Evolutionary conservation across 2,888 invertebrate species (phyloP).

Genomic region (Atrina japonica): DNA sequence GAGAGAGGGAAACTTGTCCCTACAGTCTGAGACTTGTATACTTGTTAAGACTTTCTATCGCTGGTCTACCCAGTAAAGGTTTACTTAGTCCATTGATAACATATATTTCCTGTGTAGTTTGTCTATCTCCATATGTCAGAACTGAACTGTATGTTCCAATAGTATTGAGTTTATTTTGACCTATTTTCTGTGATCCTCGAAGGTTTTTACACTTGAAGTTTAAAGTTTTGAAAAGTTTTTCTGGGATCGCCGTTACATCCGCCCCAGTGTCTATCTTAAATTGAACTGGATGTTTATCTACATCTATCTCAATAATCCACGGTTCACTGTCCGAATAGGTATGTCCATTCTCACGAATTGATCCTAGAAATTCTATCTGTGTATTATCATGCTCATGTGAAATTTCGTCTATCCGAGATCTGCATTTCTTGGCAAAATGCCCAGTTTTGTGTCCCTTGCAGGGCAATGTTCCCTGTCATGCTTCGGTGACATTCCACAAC

Average conservation of each 20-base stretch:
- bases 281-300: slow-evolving; percentile 22
- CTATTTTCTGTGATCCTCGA: slow-evolving; percentile 15
- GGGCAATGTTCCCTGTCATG: slow-evolving; percentile 4
- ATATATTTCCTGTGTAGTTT: slow-evolving; percentile 24
- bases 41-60: slow-evolving; percentile 28
- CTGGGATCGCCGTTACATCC: slow-evolving; percentile 36
- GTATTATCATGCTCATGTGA: not conserved
- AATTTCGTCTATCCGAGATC: slow-evolving; percentile 1
- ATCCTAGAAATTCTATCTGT: slow-evolving; percentile 7
- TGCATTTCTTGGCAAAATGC: slow-evolving; percentile 17
- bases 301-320: slow-evolving; percentile 20
- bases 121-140: not conserved
- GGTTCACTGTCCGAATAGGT: not conserved
- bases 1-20: slow-evolving; percentile 24
- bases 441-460: slow-evolving; percentile 14
- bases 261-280: slow-evolving; percentile 56
- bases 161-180: slow-evolving; percentile 29
- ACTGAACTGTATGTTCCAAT: not conserved
- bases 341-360: slow-evolving; percentile 3
- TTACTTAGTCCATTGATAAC: slow-evolving; percentile 29
- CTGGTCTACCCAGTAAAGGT: slow-evolving; percentile 37
- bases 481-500: slow-evolving; percentile 1
- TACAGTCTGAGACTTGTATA: not conserved
- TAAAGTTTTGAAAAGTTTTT: not conserved
- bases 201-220: not conserved